These are phyloP conservation scores for Acheta domesticus DNA, from an alignment of 2,888 invertebrate species.

Conservation along the genomic window DNA sequence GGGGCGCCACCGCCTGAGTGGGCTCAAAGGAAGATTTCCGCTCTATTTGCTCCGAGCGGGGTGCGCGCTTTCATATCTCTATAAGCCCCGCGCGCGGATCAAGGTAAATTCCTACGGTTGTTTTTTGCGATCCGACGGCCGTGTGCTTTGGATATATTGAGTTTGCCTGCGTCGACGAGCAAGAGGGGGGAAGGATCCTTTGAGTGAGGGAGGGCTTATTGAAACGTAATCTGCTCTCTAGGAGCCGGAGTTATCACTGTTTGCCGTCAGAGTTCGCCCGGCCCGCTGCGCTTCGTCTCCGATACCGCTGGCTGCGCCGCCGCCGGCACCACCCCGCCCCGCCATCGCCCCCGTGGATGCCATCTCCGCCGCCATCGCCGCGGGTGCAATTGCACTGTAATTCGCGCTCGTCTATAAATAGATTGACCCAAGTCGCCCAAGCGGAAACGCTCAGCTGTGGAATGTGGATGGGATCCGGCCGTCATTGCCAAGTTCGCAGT, in stretches of 20 bases:
- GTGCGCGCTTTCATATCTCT: too few relatives aligned
- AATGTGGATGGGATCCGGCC: neutral
- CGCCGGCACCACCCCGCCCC: too few relatives aligned
- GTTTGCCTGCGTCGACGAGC: neutral
- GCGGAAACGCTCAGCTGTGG: neutral
- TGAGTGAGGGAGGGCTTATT: conserved; percentile 7
- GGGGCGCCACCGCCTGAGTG: too few relatives aligned
- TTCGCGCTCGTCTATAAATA: neutral
- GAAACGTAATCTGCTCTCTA: neutral
- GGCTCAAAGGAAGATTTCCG: too few relatives aligned
- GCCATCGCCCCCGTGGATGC: too few relatives aligned
- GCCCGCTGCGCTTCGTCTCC: too few relatives aligned
- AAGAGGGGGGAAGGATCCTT: neutral
- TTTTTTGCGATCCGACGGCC: too few relatives aligned
- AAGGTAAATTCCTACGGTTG: too few relatives aligned
- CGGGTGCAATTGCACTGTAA: neutral
- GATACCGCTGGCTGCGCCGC: too few relatives aligned
- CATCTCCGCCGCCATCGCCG: too few relatives aligned
- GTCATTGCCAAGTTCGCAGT: neutral
- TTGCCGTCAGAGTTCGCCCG: neutral
- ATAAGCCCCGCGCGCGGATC: too few relatives aligned
- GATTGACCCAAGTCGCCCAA: neutral
- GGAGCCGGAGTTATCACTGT: neutral
- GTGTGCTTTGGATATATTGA: conserved; percentile 1
- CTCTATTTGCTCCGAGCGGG: too few relatives aligned